Conservation (phyloP, 2,113 vertebrate genomes). For the Rhynchomys soricoides region DNA sequence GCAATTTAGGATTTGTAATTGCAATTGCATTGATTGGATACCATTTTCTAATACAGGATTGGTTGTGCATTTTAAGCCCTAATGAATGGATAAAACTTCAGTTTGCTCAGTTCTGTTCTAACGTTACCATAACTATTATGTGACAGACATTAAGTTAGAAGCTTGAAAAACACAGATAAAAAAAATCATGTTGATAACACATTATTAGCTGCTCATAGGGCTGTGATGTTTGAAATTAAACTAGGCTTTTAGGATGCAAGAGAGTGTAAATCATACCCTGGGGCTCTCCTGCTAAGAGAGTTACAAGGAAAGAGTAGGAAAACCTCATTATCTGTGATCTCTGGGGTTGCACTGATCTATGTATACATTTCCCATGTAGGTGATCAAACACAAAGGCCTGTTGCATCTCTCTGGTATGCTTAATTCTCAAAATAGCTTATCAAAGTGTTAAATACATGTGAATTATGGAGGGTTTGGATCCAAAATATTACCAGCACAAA, state of each 20-base stretch:
- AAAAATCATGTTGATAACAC: not conserved
- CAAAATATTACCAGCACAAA: not conserved
- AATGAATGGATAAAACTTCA: not conserved
- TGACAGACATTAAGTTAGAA: not conserved
- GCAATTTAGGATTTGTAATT: not conserved
- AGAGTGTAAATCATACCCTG: not conserved
- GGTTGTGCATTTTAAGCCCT: slow-evolving; percentile 5
- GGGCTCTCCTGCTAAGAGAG: not conserved
- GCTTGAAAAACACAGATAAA: not conserved
- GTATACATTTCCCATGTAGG: not conserved
- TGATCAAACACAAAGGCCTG: not conserved
- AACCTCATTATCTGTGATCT: not conserved
- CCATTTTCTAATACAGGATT: not conserved
- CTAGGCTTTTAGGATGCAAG: not conserved
- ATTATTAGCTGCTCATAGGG: not conserved
- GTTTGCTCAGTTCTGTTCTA: not conserved
- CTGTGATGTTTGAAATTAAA: slow-evolving; percentile 35
- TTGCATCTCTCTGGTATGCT: not conserved
- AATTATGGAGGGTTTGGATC: not conserved
- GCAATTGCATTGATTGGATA: not conserved
- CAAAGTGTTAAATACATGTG: not conserved
- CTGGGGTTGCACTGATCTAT: not conserved
- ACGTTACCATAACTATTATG: not conserved
- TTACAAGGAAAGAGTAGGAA: not conserved
- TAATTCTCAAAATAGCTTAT: not conserved